Evolutionary conservation across 2,888 invertebrate species (phyloP).

Genomic region (Marasmarcha lunaedactyla): DNA sequence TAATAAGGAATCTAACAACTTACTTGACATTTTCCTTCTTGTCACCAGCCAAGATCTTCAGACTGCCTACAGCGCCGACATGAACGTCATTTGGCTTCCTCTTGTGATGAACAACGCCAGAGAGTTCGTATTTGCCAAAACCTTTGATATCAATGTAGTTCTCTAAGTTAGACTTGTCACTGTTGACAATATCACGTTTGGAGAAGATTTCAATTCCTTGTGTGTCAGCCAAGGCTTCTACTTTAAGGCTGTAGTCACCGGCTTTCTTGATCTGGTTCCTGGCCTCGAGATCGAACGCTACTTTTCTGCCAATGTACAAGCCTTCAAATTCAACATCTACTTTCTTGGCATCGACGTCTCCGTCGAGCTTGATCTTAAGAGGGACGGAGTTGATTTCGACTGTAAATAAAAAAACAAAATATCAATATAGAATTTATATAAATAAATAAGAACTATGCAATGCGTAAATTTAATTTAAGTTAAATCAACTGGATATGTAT

Average conservation of each 20-base stretch:
- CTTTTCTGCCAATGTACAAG: constrained; percentile 69
- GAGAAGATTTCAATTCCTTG: constrained; percentile 57
- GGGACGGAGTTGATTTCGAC: constrained; percentile 67
- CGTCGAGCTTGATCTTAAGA: constrained; percentile 63
- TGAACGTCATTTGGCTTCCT: constrained; percentile 66
- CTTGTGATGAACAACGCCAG: constrained; percentile 69
- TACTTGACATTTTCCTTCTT: constrained; percentile 70
- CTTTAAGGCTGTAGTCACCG: constrained; percentile 50
- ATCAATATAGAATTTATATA: too few species aligned
- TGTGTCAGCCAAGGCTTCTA: constrained; percentile 33
- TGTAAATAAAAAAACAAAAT: constrained; percentile 21
- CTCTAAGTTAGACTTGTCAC: constrained; percentile 72
- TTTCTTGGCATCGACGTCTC: constrained; percentile 68
- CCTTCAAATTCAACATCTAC: constrained; percentile 69
- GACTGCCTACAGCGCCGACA: constrained; percentile 64
- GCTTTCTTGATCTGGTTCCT: constrained; percentile 49
- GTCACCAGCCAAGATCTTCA: constrained; percentile 62
- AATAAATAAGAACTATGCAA: too few species aligned
- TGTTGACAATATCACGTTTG: constrained; percentile 66
- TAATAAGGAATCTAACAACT: constrained; percentile 22
- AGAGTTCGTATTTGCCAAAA: constrained; percentile 73
- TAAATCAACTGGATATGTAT: too few species aligned
- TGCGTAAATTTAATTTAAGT: too few species aligned
- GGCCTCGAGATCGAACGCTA: constrained; percentile 71
- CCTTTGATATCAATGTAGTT: constrained; percentile 71